Conservation (phyloP, 2,797 vertebrate genomes). For the Geotrypetes seraphini region DNA sequence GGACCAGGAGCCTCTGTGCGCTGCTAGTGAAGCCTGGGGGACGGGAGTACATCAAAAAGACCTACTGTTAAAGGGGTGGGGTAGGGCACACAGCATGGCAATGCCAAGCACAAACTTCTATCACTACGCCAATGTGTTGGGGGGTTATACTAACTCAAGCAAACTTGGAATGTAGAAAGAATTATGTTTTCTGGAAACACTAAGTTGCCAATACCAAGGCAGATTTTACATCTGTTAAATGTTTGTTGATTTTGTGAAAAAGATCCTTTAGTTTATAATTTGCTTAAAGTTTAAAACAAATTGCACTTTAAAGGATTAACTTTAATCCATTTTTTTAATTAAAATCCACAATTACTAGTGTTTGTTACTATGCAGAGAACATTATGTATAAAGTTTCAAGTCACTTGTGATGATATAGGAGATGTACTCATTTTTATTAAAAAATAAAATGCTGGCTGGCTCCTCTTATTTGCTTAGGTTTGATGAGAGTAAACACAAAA, state of each 20-base stretch:
- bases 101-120: too few species aligned
- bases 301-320: slow-evolving; percentile 72
- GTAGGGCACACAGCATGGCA: too few species aligned
- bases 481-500: too few species aligned
- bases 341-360: slow-evolving; percentile 55
- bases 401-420: slow-evolving; percentile 65
- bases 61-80: too few species aligned
- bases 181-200: slow-evolving; percentile 10
- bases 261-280: slow-evolving; percentile 40
- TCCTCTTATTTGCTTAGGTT: too few species aligned
- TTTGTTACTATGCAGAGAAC: slow-evolving; percentile 69
- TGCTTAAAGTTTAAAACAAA: slow-evolving; percentile 54
- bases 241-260: slow-evolving; percentile 39
- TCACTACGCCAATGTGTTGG: too few species aligned
- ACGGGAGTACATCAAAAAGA: too few species aligned
- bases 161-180: slow-evolving; percentile 11
- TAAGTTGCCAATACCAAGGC: too few species aligned
- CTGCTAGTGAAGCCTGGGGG: too few species aligned
- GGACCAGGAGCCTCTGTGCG: too few species aligned
- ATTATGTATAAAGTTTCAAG: slow-evolving; percentile 58
- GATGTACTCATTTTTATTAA: too few species aligned
- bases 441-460: too few species aligned
- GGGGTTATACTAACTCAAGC: slow-evolving; percentile 7
- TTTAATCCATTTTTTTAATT: slow-evolving; percentile 64
- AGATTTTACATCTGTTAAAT: slow-evolving; percentile 33